A percentile compares a stretch with the other conserved stretches of the same genome.
These are phyloP conservation scores for Agrypnus murinus DNA, from an alignment of 2,888 invertebrate genomes.

Conservation along the genomic window DNA sequence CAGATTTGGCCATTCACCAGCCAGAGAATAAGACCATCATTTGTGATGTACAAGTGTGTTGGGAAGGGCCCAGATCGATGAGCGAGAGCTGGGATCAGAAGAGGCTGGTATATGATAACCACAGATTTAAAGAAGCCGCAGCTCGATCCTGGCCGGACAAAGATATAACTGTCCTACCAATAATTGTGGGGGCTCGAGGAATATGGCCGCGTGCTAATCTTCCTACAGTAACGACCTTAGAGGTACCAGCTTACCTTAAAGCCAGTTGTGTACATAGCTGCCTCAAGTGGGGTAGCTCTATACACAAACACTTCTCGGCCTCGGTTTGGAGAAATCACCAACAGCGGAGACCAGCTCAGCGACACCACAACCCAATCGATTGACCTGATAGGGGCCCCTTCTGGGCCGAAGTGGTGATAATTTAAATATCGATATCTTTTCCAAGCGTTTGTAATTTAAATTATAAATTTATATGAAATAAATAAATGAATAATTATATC, in stretches of 20 bases:
- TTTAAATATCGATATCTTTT: too few species aligned
- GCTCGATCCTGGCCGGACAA: conserved; percentile 13
- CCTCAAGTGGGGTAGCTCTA: too few species aligned
- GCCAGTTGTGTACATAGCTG: too few species aligned
- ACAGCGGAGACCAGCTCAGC: background rate
- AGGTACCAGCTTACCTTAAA: background rate
- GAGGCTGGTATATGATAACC: conserved; percentile 35
- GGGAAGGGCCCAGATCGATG: conserved; percentile 11
- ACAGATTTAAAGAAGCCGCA: conserved; percentile 34
- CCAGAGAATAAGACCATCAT: too few species aligned
- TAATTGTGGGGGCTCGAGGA: conserved; percentile 15
- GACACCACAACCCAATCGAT: too few species aligned
- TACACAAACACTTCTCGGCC: conserved; percentile 29
- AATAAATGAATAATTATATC: too few species aligned
- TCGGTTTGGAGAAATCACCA: background rate
- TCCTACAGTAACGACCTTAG: background rate
- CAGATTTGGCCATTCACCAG: too few species aligned
- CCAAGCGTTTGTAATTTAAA: too few species aligned
- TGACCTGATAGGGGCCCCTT: too few species aligned
- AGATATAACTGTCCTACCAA: background rate
- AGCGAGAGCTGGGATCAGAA: conserved; percentile 7
- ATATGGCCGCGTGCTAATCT: conserved; percentile 22
- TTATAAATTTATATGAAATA: too few species aligned
- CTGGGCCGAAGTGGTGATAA: too few species aligned
- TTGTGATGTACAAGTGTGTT: conserved; percentile 9